Evolutionary conservation across 2,113 vertebrate genomes (phyloP).

Genomic region (Leucosticte australis): DNA sequence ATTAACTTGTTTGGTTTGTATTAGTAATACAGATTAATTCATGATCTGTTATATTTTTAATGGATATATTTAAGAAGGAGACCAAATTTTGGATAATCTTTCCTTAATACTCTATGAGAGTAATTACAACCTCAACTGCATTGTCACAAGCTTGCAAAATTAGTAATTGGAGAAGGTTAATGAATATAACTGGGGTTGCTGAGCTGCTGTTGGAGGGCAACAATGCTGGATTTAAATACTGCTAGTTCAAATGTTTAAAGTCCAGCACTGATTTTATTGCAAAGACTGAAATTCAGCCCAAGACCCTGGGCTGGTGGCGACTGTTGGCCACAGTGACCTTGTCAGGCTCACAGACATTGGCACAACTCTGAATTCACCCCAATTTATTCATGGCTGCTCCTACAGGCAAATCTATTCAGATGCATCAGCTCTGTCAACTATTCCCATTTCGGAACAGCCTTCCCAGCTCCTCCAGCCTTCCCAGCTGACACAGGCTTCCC

Average conservation of each 20-base stretch:
- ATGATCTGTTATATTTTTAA: not conserved
- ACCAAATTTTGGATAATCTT: not conserved
- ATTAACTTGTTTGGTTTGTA: not conserved
- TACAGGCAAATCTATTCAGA: not conserved
- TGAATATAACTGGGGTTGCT: not conserved
- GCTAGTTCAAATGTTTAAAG: not conserved
- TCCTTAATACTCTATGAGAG: not conserved
- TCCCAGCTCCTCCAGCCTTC: constrained; percentile 20
- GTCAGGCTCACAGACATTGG: not conserved
- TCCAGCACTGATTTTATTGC: not conserved
- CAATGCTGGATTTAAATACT: not conserved
- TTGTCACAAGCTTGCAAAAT: not conserved
- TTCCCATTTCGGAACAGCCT: not conserved
- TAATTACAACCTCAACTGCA: not conserved
- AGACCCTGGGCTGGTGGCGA: not conserved
- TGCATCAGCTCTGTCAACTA: not conserved
- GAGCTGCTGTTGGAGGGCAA: not conserved
- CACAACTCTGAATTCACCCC: not conserved
- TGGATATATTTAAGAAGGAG: not conserved
- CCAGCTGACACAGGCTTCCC: not conserved
- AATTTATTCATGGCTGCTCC: not conserved
- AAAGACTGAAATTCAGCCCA: not conserved
- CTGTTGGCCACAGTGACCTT: not conserved
- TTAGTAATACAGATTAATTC: not conserved
- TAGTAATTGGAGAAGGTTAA: not conserved